phyloP scores from a whole-genome alignment of 2,113 vertebrate species.

The Talpa occidentalis region DNA sequence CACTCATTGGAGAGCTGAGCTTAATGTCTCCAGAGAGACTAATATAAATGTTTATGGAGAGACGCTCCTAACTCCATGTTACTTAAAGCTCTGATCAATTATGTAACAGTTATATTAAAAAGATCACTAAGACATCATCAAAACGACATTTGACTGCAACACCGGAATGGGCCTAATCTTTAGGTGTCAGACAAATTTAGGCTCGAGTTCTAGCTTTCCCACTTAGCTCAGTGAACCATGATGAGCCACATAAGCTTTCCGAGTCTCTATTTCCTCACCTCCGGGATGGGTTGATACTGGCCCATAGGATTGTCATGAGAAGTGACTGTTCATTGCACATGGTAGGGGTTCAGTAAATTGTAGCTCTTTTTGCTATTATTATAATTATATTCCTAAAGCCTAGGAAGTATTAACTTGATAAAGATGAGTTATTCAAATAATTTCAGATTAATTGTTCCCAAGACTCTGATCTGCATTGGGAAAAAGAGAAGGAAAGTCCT shows the following conservation, averaged over 20 bases:
- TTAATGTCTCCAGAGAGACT: not conserved
- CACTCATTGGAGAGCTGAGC: not conserved
- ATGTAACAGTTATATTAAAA: slow-evolving; percentile 2
- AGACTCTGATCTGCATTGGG: not conserved
- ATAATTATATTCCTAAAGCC: not conserved
- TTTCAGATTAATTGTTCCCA: slow-evolving; percentile 3
- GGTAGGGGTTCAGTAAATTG: not conserved
- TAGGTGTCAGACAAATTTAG: not conserved
- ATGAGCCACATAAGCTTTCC: not conserved
- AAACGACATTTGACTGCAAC: not conserved
- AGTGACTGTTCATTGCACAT: not conserved
- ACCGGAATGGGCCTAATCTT: not conserved
- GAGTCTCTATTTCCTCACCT: not conserved
- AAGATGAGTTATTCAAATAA: not conserved
- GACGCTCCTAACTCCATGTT: not conserved
- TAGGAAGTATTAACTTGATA: not conserved
- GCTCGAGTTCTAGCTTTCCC: not conserved
- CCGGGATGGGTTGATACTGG: not conserved
- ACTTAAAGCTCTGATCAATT: not conserved
- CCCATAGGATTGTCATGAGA: not conserved
- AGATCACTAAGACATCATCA: not conserved
- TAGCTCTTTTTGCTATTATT: not conserved
- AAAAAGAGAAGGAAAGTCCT: not conserved
- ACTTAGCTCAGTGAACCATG: not conserved
- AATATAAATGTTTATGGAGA: not conserved